Base-by-base conservation (phyloP, 64 coral and sea anemone species). In the Actinia equina region DNA sequence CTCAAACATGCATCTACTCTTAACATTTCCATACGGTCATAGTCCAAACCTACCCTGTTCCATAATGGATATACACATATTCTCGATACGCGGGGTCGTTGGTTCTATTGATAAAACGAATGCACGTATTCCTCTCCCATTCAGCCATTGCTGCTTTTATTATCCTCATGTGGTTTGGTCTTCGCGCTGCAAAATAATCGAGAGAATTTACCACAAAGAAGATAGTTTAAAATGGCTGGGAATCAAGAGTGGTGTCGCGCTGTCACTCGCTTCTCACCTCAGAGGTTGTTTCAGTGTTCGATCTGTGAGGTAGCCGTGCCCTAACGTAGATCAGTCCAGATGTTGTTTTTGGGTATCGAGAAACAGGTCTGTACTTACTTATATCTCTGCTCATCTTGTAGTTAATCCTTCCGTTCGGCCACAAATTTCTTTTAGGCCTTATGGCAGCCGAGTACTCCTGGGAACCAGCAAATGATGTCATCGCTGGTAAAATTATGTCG, bases 21-120 rank as follows among this genome's bases (percentile, higher is more conserved):
- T 6, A 49, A 49, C 46, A 49, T 49, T 49, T 6, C 46, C 46
- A 37, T 49, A 49, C 3, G 7, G 46, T 49, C 7, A 6, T 49
- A 49, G 23, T 9, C 19, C 22, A 1, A 10, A 56, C 49, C 62
- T 63, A 85, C 83, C 56, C 83, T 16, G 14, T 43, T 18, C 83
- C 83, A 85, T 85, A 85, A 45, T 58, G 44, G 57, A 85, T 85
- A 19, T 85, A 20, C 0, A 85, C 83, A 53, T 85, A 85, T 85
- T 85, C 55, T 14, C 22, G 22, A 43, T 20, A 20, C 1, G 42
- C 22, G 4, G 83, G 49, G 7, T 60, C 51, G 19, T 44, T 26
- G 10, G 83, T 85, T 62, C 62, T 85, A 63, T 85, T 44, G 43
- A 85, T 26, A 62, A 85, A 85, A 41, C 83, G 52, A 85, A 85